These are phyloP conservation scores for Tinamus guttatus DNA, from an alignment of 2,113 vertebrate species.

Conservation along the genomic window DNA sequence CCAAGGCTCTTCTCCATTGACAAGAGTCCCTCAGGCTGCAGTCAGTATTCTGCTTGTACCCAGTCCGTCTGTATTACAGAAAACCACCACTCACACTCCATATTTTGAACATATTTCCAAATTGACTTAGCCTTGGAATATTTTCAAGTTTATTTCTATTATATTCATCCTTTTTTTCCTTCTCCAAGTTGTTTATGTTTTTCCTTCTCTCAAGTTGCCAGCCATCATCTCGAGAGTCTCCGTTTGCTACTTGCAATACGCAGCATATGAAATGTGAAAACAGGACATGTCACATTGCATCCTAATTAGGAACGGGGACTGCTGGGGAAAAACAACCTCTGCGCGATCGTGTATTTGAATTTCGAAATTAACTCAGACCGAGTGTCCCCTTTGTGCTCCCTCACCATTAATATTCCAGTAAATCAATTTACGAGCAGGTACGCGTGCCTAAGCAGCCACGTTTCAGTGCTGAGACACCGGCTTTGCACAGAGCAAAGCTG, in stretches of 20 bases:
- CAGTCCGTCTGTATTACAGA: conserved; percentile 21
- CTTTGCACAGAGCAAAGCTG: not conserved
- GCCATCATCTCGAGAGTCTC: conserved; percentile 40
- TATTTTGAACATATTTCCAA: conserved; percentile 44
- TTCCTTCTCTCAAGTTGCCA: conserved; percentile 29
- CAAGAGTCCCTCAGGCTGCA: not conserved
- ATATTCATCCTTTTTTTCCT: not conserved
- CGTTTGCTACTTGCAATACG: conserved; percentile 53
- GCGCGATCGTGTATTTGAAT: not conserved
- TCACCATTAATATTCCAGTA: conserved; percentile 28
- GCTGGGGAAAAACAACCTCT: conserved; percentile 34
- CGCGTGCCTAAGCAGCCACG: not conserved
- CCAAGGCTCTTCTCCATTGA: not conserved
- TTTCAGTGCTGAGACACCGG: not conserved
- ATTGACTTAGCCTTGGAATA: conserved; percentile 18
- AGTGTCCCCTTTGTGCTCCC: not conserved
- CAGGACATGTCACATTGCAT: conserved; percentile 46
- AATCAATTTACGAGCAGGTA: conserved; percentile 9
- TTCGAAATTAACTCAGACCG: conserved; percentile 24
- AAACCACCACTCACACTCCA: not conserved
- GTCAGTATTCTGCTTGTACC: not conserved
- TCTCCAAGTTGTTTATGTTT: conserved; percentile 50
- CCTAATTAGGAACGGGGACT: conserved; percentile 46
- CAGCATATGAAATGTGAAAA: conserved; percentile 36
- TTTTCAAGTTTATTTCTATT: conserved; percentile 44